A percentile compares a stretch with the other conserved stretches of the same genome.
These are phyloP conservation scores for Hydrozoanthus tunicans DNA, from an alignment of 64 coral and sea anemone species.

Conservation along the genomic window DNA sequence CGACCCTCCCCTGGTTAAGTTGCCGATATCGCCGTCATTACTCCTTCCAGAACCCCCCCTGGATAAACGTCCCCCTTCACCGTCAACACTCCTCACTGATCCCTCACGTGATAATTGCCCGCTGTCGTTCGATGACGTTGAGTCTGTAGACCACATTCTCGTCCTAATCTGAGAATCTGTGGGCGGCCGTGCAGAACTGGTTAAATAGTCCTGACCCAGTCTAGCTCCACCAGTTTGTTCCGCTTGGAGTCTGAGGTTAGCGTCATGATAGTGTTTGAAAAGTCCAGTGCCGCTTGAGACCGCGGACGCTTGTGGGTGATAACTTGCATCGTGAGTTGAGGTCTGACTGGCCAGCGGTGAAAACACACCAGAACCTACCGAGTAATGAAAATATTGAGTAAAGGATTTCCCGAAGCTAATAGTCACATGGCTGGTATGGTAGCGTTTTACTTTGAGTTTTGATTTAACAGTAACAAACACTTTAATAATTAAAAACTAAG, in stretches of 20 bases:
- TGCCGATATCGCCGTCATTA: constrained; percentile 35
- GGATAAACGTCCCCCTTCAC: constrained; percentile 3
- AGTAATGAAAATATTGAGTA: neutral
- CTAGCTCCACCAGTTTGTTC: neutral
- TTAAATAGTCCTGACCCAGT: constrained; percentile 26
- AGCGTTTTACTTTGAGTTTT: no score
- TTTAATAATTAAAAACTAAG: no score
- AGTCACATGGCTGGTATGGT: neutral
- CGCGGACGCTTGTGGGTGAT: constrained; percentile 40
- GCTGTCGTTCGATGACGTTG: constrained; percentile 36
- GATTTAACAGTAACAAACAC: no score
- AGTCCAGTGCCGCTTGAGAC: constrained; percentile 25
- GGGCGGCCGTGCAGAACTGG: neutral
- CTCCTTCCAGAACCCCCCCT: constrained; percentile 23
- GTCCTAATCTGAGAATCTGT: constrained; percentile 12
- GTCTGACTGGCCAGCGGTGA: constrained; percentile 71
- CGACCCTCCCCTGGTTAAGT: constrained; percentile 36
- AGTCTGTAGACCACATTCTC: constrained; percentile 45
- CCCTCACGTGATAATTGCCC: constrained; percentile 36
- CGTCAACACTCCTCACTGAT: constrained; percentile 39
- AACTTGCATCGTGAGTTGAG: constrained; percentile 6
- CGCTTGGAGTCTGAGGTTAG: neutral
- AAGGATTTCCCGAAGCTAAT: neutral
- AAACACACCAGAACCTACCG: constrained; percentile 68
- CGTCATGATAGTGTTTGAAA: constrained; percentile 44